These are phyloP conservation scores for Coccyzus lansbergi DNA, from an alignment of 2,797 vertebrate genomes.

Conservation along the genomic window DNA sequence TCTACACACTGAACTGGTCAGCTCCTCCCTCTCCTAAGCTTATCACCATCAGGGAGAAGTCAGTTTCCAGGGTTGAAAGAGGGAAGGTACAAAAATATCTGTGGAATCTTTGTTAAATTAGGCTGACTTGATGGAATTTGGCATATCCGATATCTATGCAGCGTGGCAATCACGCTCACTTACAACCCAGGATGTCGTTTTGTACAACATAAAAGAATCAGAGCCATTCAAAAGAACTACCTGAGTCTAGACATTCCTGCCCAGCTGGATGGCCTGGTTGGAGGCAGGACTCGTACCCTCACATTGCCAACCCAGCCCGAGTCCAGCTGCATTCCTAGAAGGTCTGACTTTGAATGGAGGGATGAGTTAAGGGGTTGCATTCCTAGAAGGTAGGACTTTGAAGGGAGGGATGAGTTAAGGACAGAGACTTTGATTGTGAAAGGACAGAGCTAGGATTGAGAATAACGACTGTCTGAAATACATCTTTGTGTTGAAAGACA, in stretches of 20 bases:
- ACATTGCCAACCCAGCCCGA: neutral
- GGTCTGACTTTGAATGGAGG: neutral
- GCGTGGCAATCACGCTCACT: neutral
- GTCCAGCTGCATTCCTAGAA: neutral
- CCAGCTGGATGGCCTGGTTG: neutral
- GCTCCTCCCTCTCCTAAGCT: constrained; percentile 21
- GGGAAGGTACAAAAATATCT: constrained; percentile 62
- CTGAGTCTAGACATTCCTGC: neutral
- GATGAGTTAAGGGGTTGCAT: neutral
- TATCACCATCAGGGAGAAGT: constrained; percentile 6
- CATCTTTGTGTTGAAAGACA: neutral
- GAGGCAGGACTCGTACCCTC: neutral
- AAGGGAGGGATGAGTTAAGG: neutral
- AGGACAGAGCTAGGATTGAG: neutral
- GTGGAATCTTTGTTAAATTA: constrained; percentile 46
- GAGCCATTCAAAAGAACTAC: neutral
- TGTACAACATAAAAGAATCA: constrained; percentile 11
- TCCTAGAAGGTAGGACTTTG: neutral
- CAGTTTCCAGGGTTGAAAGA: constrained; percentile 15
- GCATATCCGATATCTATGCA: constrained; percentile 34
- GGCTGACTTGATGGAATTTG: constrained; percentile 50
- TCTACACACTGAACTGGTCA: neutral
- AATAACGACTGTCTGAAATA: neutral
- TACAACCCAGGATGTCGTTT: neutral
- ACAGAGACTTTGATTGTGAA: neutral